Evolutionary conservation across 92 coral and sea anemone genomes (phyloP).

Genomic region (Porites lobata): DNA sequence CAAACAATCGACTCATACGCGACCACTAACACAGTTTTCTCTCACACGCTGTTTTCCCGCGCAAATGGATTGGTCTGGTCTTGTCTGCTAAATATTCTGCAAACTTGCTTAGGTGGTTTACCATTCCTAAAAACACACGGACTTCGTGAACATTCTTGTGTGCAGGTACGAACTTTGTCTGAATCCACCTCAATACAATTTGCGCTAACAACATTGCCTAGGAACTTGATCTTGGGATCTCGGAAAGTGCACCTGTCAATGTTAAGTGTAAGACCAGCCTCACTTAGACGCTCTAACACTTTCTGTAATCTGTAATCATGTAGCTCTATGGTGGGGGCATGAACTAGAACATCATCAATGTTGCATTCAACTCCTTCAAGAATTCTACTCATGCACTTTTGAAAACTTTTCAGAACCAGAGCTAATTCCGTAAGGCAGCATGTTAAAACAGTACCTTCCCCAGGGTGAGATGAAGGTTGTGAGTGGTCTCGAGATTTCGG

Average conservation of each 20-base stretch:
- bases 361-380: constrained; percentile 59
- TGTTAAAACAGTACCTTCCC: constrained; percentile 58
- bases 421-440: constrained; percentile 71
- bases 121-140: constrained; percentile 60
- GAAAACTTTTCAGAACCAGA: constrained; percentile 64
- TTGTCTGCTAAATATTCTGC: neutral
- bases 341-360: constrained; percentile 60
- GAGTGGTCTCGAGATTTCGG: constrained; percentile 52
- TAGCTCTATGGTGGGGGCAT: constrained; percentile 47
- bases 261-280: constrained; percentile 53
- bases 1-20: too few relatives aligned
- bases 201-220: constrained; percentile 3
- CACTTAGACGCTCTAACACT: constrained; percentile 47
- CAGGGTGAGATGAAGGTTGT: constrained; percentile 70
- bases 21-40: too few relatives aligned
- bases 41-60: too few relatives aligned
- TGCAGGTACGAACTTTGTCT: constrained; percentile 25
- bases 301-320: constrained; percentile 58
- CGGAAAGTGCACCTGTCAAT: constrained; percentile 47
- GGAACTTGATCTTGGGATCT: neutral
- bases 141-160: constrained; percentile 51
- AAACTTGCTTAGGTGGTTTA: constrained; percentile 56
- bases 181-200: constrained; percentile 51
- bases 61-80: constrained; percentile 21
- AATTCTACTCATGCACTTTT: constrained; percentile 45